Evolutionary conservation across 2,797 vertebrate genomes (phyloP).

Genomic region (Chelonia mydas): DNA sequence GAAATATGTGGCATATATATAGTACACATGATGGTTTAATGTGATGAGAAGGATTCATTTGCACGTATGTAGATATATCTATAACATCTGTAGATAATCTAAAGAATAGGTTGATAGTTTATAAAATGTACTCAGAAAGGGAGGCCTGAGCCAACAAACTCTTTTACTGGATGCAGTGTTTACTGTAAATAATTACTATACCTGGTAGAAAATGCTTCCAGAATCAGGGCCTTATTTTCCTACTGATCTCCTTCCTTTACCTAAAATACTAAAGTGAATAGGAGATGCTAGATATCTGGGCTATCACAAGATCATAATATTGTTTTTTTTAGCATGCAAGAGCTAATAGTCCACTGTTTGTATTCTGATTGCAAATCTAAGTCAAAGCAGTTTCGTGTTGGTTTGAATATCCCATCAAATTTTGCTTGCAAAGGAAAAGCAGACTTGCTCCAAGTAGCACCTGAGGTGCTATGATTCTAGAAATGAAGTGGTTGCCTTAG

Average conservation of each 20-base stretch:
- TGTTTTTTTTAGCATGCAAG: neutral
- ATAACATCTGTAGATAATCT: neutral
- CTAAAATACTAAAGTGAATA: neutral
- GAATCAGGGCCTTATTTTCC: neutral
- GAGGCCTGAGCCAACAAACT: neutral
- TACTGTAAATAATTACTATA: neutral
- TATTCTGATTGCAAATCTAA: neutral
- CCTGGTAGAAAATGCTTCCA: neutral
- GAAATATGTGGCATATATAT: neutral
- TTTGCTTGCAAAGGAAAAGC: conserved; percentile 24
- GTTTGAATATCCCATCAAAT: neutral
- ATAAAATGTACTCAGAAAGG: neutral
- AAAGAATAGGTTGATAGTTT: neutral
- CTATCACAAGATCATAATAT: neutral
- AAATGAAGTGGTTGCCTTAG: neutral
- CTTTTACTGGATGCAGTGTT: neutral
- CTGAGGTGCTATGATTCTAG: conserved; percentile 21
- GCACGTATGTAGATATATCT: neutral
- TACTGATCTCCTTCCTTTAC: neutral
- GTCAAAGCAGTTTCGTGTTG: neutral
- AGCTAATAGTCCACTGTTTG: neutral
- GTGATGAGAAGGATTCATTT: neutral
- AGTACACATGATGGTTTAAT: neutral
- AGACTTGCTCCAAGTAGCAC: conserved; percentile 31
- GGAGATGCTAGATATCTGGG: neutral